phyloP scores from a whole-genome alignment of 1,140 invertebrate species.

The Drosophila ercepeae region DNA sequence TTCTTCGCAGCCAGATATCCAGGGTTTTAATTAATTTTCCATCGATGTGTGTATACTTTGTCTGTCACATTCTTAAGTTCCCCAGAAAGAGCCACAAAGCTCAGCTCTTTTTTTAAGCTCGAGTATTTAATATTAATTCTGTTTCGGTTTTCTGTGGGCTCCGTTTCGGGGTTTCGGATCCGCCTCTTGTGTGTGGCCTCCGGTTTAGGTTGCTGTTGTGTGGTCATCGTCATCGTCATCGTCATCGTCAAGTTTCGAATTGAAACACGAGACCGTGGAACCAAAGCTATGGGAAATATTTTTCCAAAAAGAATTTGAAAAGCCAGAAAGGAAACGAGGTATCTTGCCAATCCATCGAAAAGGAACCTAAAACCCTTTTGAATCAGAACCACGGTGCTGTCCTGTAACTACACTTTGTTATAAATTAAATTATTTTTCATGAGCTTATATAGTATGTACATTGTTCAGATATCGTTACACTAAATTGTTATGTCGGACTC shows the following conservation, averaged over 20 bases:
- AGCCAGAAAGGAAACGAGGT: neutral
- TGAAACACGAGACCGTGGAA: slow-evolving; percentile 43
- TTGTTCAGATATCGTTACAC: slow-evolving; percentile 53
- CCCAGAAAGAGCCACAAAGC: slow-evolving; percentile 5
- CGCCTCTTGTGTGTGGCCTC: slow-evolving; percentile 53
- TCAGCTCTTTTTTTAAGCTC: slow-evolving; percentile 3
- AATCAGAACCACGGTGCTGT: slow-evolving; percentile 47
- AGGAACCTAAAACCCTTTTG: too few relatives aligned
- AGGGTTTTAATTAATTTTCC: slow-evolving; percentile 71
- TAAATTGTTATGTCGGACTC: slow-evolving; percentile 60
- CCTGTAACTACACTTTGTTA: slow-evolving; percentile 40
- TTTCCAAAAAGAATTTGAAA: neutral
- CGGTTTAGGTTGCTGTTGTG: slow-evolving; percentile 41
- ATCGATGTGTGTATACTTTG: slow-evolving; percentile 9
- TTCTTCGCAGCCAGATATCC: slow-evolving; percentile 39
- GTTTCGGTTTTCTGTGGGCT: slow-evolving; percentile 9
- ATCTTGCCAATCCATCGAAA: too few relatives aligned
- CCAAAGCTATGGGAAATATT: slow-evolving; percentile 10
- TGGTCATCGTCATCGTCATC: slow-evolving; percentile 58
- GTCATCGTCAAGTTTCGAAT: slow-evolving; percentile 45
- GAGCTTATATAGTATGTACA: slow-evolving; percentile 26
- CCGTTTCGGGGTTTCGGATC: slow-evolving; percentile 25
- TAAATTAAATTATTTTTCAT: slow-evolving; percentile 64
- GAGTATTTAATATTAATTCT: slow-evolving; percentile 55
- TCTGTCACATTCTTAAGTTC: neutral